Evolutionary conservation across 2,888 invertebrate species (phyloP).

Genomic region (Myopa testacea): DNA sequence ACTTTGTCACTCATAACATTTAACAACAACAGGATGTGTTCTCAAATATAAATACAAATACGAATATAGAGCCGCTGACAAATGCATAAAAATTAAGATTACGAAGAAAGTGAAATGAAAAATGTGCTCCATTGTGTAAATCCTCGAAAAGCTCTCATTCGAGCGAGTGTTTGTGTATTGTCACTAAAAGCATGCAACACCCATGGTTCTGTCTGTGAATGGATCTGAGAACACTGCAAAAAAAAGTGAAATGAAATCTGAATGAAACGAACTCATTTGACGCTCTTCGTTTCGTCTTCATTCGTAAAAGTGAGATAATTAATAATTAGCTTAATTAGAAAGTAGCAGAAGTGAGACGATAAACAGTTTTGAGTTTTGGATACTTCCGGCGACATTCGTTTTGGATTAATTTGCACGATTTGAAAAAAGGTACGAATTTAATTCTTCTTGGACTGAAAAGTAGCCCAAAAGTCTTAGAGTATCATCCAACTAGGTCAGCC

Average conservation of each 20-base stretch:
- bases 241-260: neutral
- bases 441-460: neutral
- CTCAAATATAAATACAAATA: conserved; percentile 20
- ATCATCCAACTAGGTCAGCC: neutral
- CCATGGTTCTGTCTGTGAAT: conserved; percentile 15
- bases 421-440: conserved; percentile 13
- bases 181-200: conserved; percentile 31
- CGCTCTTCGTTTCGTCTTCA: conserved; percentile 6
- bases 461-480: neutral
- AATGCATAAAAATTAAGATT: conserved; percentile 20
- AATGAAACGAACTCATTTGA: neutral
- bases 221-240: neutral
- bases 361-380: conserved; percentile 9
- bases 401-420: conserved; percentile 9
- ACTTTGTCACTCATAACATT: conserved; percentile 23
- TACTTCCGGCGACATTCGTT: conserved; percentile 23
- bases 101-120: conserved; percentile 19
- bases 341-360: neutral
- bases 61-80: neutral
- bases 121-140: conserved; percentile 17
- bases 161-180: neutral
- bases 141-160: conserved; percentile 8
- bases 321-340: neutral
- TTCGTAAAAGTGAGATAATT: neutral
- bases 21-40: conserved; percentile 15